Evolutionary conservation across 2,113 vertebrate species (phyloP), one percentile per base, ranked within the genome.

Genomic region (Neolamprologus tretocephalus): DNA sequence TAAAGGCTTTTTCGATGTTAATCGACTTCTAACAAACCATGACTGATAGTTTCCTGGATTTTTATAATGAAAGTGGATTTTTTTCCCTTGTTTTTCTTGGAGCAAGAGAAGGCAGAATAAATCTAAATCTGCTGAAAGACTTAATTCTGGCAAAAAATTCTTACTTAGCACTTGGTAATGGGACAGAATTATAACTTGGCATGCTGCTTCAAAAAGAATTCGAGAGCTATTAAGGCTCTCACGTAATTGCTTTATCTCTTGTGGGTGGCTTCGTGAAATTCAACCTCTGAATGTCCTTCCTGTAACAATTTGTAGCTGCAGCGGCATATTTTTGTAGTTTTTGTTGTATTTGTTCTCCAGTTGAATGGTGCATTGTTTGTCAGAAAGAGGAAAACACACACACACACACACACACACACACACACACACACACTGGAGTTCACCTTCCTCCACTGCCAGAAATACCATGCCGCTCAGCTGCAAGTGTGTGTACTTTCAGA

Each of bases 331-430:
- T 81, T 75, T 93, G 81, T 90, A 90, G 54, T 85, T 94, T 88
- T 87, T 92, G 89, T 94, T 86, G 85, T 51, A 83, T 90, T 91
- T 91, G 86, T 92, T 89, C 63, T 49, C 21, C 23, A 78, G 47
- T 75, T 92, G 93, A 96, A 96, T 92, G 80, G 87, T 23, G 85
- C 89, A 91, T 95, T 96, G 95, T 96, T 93, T 81, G 75, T 86
- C 37, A 66, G 82, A 89, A 63, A 86, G 78, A 71, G 21, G 68
- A 86, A 87, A 92, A 89, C 86, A 86, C 37, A 81, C 71, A 75
- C 42, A 80, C 78, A 80, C 51, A 21, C 55, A 14, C 63, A 66
- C 87, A 47, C 61, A 55, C 89, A 47, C 45, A 49, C 45, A 45
- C 42, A 42, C 37, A 40, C 37, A 40, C 85, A 78, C 78, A 17